Base-by-base conservation (phyloP, 2,797 vertebrate species). In the Gouania willdenowi region DNA sequence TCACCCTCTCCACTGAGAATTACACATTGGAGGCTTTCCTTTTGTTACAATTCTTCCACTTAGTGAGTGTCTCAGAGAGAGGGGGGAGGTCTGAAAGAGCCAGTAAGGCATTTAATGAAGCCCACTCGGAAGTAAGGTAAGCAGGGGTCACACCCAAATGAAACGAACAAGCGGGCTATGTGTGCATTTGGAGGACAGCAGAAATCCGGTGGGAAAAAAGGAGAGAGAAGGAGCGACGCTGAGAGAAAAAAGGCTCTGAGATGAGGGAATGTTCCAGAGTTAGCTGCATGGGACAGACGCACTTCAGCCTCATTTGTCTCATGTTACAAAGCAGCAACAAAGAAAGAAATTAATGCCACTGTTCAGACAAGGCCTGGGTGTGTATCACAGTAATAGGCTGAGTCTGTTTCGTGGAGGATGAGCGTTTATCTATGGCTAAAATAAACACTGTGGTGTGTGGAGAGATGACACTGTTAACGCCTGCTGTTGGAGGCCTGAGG, bases 81-180 rank as follows among this genome's bases (percentile, higher is more conserved):
- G 44, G 48, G 60, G 41, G 53, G 45, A 72, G 66, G 62, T 65
- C 49, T 54, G 67, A 76, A 75, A 75, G 70, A 78, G 66, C 59
- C 73, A 76, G 78, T 85, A 80, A 87, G 76, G 71, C 77, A 79
- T 89, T 90, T 89, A 89, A 91, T 89, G 87, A 87, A 87, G 84
- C 84, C 74, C 79, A 78, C 75, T 88, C 75, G 72, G 84, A 89
- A 86, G 83, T 79, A 81, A 78, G 73, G 81, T 84, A 88, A 85
- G 83, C 79, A 82, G 77, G 81, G 85, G 87, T 88, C 86, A 82
- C 84, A 78, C 72, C 78, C 72, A 81, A 84, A 83, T 81, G 72
- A 85, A 86, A 80, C 57, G 77, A 76, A 72, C 66, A 81, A 80
- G 75, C 59, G 68, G 49, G 62, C 55, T 58, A 51, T 75, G 75